Conservation (phyloP, 2,888 invertebrate genomes). For the Melitaea athalia region DNA sequence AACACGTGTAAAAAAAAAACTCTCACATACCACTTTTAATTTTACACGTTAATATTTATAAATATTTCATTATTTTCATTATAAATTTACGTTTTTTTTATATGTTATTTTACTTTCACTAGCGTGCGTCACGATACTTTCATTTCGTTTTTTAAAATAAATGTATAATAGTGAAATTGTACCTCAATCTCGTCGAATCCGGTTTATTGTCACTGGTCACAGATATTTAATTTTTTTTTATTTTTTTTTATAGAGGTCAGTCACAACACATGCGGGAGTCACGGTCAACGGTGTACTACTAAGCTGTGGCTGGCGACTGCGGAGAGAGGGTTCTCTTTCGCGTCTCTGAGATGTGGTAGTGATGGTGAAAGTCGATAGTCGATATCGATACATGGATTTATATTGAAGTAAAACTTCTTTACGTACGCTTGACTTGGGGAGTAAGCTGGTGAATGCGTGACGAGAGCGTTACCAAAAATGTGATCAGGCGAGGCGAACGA, state of each 20-base stretch:
- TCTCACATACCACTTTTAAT: not conserved
- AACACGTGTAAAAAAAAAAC: not conserved
- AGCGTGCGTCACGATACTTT: conserved; percentile 11
- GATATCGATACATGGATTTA: not conserved
- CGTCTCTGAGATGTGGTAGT: conserved; percentile 34
- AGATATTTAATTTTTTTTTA: conserved; percentile 6
- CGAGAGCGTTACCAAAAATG: too few relatives aligned
- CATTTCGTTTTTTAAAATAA: conserved; percentile 22
- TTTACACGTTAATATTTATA: not conserved
- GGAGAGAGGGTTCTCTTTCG: conserved; percentile 45
- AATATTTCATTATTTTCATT: not conserved
- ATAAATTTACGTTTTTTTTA: not conserved
- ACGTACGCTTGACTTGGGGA: too few relatives aligned
- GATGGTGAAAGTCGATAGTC: conserved; percentile 26
- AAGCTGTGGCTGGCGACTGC: conserved; percentile 26
- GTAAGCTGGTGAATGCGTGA: too few relatives aligned
- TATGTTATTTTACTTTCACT: conserved; percentile 9
- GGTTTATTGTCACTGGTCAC: conserved; percentile 30
- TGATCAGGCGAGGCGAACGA: too few relatives aligned
- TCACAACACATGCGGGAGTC: conserved; percentile 35
- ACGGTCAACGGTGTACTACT: conserved; percentile 37
- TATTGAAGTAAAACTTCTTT: too few relatives aligned
- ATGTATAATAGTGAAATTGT: conserved; percentile 21
- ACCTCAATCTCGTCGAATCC: conserved; percentile 37
- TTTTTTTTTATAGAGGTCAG: conserved; percentile 30